Percentiles rank a stretch among this genome's conserved stretches.
These are phyloP conservation scores for Autographa gamma DNA, from an alignment of 2,888 invertebrate species.

Conservation along the genomic window DNA sequence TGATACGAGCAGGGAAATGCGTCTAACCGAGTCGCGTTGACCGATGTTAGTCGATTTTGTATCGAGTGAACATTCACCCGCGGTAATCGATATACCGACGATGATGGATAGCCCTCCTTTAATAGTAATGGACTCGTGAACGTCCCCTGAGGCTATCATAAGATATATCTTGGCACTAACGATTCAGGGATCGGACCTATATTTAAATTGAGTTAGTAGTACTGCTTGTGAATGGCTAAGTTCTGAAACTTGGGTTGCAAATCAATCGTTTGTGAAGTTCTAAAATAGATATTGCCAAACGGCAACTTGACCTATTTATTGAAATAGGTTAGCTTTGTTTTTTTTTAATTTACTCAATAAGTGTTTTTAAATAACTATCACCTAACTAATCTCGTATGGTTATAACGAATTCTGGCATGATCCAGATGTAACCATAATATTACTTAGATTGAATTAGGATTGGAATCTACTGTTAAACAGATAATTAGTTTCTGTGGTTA, in stretches of 20 bases:
- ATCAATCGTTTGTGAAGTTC: conserved; percentile 32
- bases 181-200: conserved; percentile 33
- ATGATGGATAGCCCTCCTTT: conserved; percentile 61
- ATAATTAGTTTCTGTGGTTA: neutral
- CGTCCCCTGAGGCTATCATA: conserved; percentile 41
- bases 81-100: conserved; percentile 37
- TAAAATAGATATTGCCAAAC: conserved; percentile 26
- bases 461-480: neutral
- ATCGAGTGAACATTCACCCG: conserved; percentile 54
- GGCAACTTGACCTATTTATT: neutral
- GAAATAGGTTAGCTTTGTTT: neutral
- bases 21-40: conserved; percentile 58
- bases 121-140: conserved; percentile 54
- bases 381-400: neutral
- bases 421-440: neutral
- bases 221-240: conserved; percentile 28
- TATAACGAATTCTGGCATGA: neutral
- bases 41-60: conserved; percentile 63
- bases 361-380: neutral
- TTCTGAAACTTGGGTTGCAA: conserved; percentile 27
- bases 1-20: conserved; percentile 60
- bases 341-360: neutral
- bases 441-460: neutral
- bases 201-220: conserved; percentile 45
- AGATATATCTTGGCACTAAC: conserved; percentile 55